phyloP scores from a whole-genome alignment of 2,113 vertebrate genomes.

The Carollia perspicillata region DNA sequence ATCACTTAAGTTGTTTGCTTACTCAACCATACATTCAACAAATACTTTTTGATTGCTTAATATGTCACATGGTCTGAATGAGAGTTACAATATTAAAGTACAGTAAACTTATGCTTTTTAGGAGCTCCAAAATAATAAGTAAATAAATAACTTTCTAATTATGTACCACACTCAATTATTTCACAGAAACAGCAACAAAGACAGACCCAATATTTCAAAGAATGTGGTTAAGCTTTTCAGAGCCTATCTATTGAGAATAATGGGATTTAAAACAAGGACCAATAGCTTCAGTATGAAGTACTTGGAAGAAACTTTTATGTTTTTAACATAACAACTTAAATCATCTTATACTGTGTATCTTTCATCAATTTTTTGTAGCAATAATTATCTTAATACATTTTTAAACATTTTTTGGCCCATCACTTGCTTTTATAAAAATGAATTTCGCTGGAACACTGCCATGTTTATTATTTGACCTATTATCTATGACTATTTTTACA shows the following conservation, averaged over 20 bases:
- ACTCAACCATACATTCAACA: neutral
- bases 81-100: neutral
- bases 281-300: neutral
- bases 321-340: neutral
- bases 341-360: neutral
- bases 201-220: neutral
- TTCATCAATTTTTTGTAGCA: neutral
- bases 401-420: neutral
- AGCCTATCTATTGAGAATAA: neutral
- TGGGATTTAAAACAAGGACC: neutral
- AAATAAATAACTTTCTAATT: neutral
- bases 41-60: neutral
- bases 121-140: neutral
- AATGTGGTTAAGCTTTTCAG: neutral
- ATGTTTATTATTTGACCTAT: neutral
- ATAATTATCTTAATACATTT: neutral
- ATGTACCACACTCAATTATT: neutral
- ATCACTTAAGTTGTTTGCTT: neutral
- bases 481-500: neutral
- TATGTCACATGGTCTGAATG: neutral
- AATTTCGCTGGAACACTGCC: neutral
- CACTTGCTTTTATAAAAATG: neutral
- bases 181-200: neutral
- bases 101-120: neutral
- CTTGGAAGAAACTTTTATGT: neutral